Evolutionary conservation across 2,888 invertebrate species (phyloP).

Genomic region (Tiphia femorata): DNA sequence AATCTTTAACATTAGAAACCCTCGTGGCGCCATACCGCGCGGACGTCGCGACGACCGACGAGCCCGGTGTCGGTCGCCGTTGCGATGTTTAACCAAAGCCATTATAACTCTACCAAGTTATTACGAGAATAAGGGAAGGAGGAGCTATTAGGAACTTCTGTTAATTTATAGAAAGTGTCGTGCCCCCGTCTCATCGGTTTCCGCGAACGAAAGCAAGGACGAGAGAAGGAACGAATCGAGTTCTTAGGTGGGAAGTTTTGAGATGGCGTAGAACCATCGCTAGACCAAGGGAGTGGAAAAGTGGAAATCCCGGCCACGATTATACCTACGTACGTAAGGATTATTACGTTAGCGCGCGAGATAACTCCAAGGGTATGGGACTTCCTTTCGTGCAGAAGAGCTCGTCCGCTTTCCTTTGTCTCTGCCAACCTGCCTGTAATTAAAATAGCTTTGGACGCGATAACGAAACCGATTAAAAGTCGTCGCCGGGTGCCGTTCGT

Average conservation of each 20-base stretch:
- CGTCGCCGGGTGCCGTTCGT: background rate
- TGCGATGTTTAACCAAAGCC: constrained; percentile 35
- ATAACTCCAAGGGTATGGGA: background rate
- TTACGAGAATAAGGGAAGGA: too few relatives aligned
- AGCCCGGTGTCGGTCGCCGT: too few relatives aligned
- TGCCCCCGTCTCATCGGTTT: constrained; percentile 15
- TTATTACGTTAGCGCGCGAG: background rate
- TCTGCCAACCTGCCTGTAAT: background rate
- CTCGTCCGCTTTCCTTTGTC: background rate
- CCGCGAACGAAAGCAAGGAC: constrained; percentile 1
- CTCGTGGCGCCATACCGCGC: background rate
- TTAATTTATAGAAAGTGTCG: constrained; percentile 41
- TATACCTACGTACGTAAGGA: background rate
- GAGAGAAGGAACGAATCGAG: background rate
- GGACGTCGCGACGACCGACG: background rate
- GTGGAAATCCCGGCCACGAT: constrained; percentile 1
- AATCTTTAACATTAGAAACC: constrained; percentile 19
- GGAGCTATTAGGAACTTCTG: constrained; percentile 37
- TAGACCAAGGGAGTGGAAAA: too few relatives aligned
- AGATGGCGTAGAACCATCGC: too few relatives aligned
- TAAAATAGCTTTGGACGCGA: background rate
- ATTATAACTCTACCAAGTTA: constrained; percentile 36
- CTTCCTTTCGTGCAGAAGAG: background rate
- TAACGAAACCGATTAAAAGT: background rate
- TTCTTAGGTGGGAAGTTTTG: background rate